phyloP scores from a whole-genome alignment of 2,888 invertebrate genomes.

The Podabrus alpinus region DNA sequence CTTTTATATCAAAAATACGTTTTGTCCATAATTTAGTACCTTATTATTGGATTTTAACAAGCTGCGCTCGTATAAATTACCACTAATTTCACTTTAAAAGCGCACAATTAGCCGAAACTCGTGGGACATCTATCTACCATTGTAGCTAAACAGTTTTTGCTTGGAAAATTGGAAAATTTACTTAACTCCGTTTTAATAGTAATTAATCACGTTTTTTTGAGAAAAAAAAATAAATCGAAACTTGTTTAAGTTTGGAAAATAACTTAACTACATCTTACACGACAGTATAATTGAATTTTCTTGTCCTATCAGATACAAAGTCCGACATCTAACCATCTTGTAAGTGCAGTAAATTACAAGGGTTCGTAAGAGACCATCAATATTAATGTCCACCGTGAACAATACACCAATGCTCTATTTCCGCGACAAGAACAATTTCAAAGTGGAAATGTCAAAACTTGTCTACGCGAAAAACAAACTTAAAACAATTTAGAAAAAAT shows the following conservation, averaged over 20 bases:
- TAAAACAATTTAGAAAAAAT: background rate
- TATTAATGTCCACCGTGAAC: slow-evolving; percentile 38
- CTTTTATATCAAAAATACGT: slow-evolving; percentile 11
- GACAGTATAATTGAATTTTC: slow-evolving; percentile 40
- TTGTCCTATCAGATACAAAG: slow-evolving; percentile 35
- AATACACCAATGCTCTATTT: slow-evolving; percentile 17
- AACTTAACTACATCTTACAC: slow-evolving; percentile 16
- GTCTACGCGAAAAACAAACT: background rate
- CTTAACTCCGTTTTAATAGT: background rate
- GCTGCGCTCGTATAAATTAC: slow-evolving; percentile 16
- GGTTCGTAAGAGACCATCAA: slow-evolving; percentile 37
- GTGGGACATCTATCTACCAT: slow-evolving; percentile 1
- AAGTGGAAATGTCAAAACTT: slow-evolving; percentile 14
- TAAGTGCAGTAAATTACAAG: slow-evolving; percentile 40
- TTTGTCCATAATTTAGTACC: slow-evolving; percentile 13
- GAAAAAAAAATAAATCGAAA: background rate
- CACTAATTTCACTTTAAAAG: slow-evolving; percentile 16
- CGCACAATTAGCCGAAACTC: slow-evolving; percentile 10
- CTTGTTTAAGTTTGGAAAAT: slow-evolving; percentile 5
- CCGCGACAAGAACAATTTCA: slow-evolving; percentile 6
- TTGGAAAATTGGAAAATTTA: slow-evolving; percentile 2
- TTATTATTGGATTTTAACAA: slow-evolving; percentile 15
- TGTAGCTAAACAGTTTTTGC: slow-evolving; percentile 12
- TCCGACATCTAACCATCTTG: slow-evolving; percentile 35
- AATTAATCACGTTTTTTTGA: background rate